Base-by-base conservation (phyloP, 2,888 invertebrate species). In the Aethes cnicana region DNA sequence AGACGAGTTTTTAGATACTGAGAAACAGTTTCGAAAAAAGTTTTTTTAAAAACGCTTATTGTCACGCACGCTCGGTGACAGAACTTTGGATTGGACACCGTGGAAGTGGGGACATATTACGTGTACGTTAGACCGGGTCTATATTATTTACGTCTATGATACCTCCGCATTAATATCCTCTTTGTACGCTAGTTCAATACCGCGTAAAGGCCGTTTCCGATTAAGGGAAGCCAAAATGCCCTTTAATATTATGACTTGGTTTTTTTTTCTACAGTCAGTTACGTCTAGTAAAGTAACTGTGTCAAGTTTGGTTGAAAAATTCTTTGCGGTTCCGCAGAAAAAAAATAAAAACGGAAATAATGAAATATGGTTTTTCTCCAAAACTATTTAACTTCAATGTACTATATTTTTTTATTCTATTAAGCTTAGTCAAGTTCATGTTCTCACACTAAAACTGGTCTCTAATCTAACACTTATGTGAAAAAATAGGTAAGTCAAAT, bases 211-310 rank as follows among this genome's bases (percentile, higher is more conserved):
- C n/a, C n/a, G n/a, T n/a, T n/a, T n/a, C n/a, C n/a, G n/a, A n/a
- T n/a, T n/a, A n/a, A n/a, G n/a, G n/a, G n/a, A n/a, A n/a, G n/a
- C n/a, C n/a, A n/a, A n/a, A n/a, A n/a, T n/a, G 20, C 6, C 25
- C n/a, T 25, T 25, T n/a, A n/a, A n/a, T 1, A 25, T 25, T 1
- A 25, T 2, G 9, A 1, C 2, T 3, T 25, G 1, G 20, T 25
- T 25, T 25, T 25, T 25, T 26, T 37, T 37, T n/a, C 25, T 23
- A 20, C n/a, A 35, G 36, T 36, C 7, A 36, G 7, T 36, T 36
- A 36, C 36, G 5, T 36, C 36, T 36, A 36, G 1, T 20, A 36
- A 21, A 3, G 9, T 3, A n/a, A 21, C 5, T 21, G 36, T 36
- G 21, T n/a, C 33, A 33, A 33, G 33, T 33, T 17, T 33, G 17